Evolutionary conservation across 30 jellyfish, hydroid and myxozoan genomes (phyloP).

Genomic region (Hydra vulgaris): DNA sequence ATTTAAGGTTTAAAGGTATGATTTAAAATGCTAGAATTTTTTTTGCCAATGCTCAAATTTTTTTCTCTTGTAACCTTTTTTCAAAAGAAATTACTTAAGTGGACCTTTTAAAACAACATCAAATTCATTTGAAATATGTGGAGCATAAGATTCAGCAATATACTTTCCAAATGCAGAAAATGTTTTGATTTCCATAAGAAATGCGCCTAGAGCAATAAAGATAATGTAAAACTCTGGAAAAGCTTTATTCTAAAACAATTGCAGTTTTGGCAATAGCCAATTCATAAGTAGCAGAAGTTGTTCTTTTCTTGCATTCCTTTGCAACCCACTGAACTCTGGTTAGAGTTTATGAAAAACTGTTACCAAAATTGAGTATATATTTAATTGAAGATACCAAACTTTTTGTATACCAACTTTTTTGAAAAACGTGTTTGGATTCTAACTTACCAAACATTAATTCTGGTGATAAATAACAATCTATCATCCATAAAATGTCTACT

Average conservation of each 20-base stretch:
- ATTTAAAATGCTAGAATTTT: not conserved
- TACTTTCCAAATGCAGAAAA: conserved; percentile 11
- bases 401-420: no score
- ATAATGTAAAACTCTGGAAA: not conserved
- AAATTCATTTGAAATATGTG: not conserved
- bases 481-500: no score
- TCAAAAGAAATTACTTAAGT: not conserved
- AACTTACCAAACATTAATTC: no score
- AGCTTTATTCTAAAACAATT: no score
- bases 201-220: no score
- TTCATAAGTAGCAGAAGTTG: no score
- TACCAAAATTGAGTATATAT: not conserved
- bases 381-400: no score
- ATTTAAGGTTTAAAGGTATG: no score
- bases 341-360: not conserved
- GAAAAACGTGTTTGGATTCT: no score
- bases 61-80: conserved; percentile 9
- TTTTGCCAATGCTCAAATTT: not conserved
- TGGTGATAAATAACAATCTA: no score
- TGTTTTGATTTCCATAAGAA: conserved; percentile 8
- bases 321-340: not conserved
- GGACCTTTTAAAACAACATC: conserved; percentile 10
- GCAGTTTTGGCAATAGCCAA: no score
- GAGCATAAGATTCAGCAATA: conserved; percentile 9
- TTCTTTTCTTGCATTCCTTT: not conserved